Evolutionary conservation across 37 sponge, comb jelly and placozoan genomes (phyloP), one percentile per base, ranked within the genome.

Genomic region (Haliclona indistincta): DNA sequence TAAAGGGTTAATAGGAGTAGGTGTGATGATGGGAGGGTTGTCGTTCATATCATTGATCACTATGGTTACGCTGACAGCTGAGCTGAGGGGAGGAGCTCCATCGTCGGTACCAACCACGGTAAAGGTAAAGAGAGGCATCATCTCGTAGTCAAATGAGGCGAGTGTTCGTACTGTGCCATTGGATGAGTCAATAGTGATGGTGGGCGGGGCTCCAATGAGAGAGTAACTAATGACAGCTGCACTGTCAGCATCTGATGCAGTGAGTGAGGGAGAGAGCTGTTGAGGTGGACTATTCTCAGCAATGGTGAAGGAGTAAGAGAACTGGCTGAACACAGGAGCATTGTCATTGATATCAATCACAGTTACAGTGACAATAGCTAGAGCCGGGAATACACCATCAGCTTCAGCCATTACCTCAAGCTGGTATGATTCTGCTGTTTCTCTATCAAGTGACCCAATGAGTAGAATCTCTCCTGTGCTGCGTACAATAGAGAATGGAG

Each of bases 331-430:
- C 35, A 61, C 67, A 32, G 95, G 95, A 23, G 72, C 30, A 56
- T 94, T 90, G 44, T 90, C 91, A 78, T 94, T 94, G 19, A 86
- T 42, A 70, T 90, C 95, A 20, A 70, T 54, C 4, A 94, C 78
- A 22, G 63, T 64, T 2, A 90, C 49, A 28, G 35, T 29, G 0
- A 94, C 68, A 15, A 53, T n/a, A 8, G 81, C 67, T 22, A 2
- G 17, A 6, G 68, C 40, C 23, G 63, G 10, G 22, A 72, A 37
- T 6, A 65, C 22, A n/a, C 33, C 55, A 29, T 68, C 58, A 4
- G 36, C 28, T 5, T 81, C 88, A 7, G 15, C 51, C 13, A 17
- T 17, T 47, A 47, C 51, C 10, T 47, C 51, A n/a, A n/a, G n/a
- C n/a, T 67, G 43, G 44, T 79, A 83, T 10, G 41, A 73, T 8